phyloP scores from a whole-genome alignment of 1,140 invertebrate genomes.

The Panagrolaimus sp. region DNA sequence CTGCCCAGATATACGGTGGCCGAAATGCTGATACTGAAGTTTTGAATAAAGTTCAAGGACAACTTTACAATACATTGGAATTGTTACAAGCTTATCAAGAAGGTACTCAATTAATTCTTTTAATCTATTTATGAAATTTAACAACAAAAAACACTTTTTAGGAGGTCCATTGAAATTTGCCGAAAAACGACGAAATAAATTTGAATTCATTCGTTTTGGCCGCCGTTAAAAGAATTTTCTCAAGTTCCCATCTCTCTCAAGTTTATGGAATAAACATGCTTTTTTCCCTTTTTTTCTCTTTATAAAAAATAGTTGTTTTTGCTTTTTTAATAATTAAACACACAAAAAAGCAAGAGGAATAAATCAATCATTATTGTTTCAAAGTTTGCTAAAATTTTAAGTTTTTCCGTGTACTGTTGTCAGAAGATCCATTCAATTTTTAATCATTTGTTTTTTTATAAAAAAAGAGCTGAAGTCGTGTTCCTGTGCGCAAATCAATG shows the following conservation, averaged over 20 bases:
- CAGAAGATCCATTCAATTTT: not conserved
- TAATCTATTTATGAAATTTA: conserved; percentile 16
- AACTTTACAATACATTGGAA: not conserved
- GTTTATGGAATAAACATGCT: not conserved
- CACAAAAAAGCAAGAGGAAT: too few species aligned
- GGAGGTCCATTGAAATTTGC: conserved; percentile 35
- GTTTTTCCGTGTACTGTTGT: conserved; percentile 11
- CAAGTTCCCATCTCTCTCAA: conserved; percentile 5
- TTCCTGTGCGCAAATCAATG: too few species aligned
- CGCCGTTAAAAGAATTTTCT: conserved; percentile 20
- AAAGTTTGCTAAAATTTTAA: conserved; percentile 6
- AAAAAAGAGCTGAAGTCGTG: too few species aligned
- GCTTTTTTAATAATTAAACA: too few species aligned
- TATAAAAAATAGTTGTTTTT: too few species aligned
- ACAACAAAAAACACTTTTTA: conserved; percentile 22
- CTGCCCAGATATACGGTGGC: not conserved
- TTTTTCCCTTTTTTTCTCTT: not conserved
- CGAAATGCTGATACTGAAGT: not conserved
- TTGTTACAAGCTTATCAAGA: conserved; percentile 34
- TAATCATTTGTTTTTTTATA: too few species aligned
- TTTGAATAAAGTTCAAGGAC: not conserved
- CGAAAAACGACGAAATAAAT: conserved; percentile 45
- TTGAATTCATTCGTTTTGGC: conserved; percentile 49
- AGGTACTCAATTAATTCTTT: conserved; percentile 26
- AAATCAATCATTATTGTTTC: too few species aligned